Evolutionary conservation across 2,797 vertebrate genomes (phyloP), one percentile per base, ranked within the genome.

Genomic region (Neosalanx taihuensis): DNA sequence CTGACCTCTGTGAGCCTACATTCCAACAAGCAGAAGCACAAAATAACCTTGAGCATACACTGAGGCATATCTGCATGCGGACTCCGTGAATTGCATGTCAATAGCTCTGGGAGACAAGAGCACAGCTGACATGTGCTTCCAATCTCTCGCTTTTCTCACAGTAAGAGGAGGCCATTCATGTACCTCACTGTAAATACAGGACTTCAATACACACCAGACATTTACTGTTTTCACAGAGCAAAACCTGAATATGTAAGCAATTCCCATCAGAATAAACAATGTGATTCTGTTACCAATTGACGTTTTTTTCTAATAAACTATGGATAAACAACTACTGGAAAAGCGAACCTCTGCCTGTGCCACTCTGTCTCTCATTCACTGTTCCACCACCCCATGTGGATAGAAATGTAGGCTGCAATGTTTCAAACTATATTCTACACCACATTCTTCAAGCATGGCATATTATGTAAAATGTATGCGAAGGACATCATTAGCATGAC

Each of bases 111-210:
- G 82, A 88, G 83, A 71, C 80, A 64, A 67, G 78, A 78, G 72
- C 69, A 76, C 69, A 58, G 68, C 31, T 75, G 81, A 88, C 89
- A 90, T 89, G 86, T 85, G 91, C 75, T 87, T 90, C 76, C 83
- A 89, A 89, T 90, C 87, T 79, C 82, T 68, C 72, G 78, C 77
- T 76, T 79, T 86, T 89, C 88, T 88, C 87, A 87, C 85, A 85
- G 81, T 67, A 70, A 81, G 79, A 37, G 49, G 73, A 82, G 83
- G 72, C 75, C 81, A 78, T 88, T 88, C 80, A 87, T 89, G 85
- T 84, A 85, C 77, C 80, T 83, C 79, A 87, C 85, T 85, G 85
- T 88, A 85, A 89, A 87, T 84, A 85, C 81, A 75, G 75, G 79
- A 80, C 75, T 85, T 82, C 56, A 87, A 85, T 79, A 77, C 77